Conservation (phyloP, 53 echinoderm and acorn worm genomes). For the Paelopatides confundens region DNA sequence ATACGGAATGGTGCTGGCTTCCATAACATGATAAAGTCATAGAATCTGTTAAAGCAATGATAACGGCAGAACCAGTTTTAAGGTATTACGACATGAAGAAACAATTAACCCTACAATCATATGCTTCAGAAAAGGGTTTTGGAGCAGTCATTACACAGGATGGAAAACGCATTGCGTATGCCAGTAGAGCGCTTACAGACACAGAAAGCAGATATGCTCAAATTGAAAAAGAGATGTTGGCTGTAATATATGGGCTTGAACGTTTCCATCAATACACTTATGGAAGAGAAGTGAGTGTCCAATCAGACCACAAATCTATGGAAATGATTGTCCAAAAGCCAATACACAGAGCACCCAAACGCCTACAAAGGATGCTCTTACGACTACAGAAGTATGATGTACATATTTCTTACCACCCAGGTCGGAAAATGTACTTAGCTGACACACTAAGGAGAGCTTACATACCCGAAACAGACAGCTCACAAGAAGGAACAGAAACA, state of each 20-base stretch:
- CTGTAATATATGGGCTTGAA: conserved; percentile 38
- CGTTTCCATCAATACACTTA: conserved; percentile 51
- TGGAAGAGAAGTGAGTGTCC: conserved; percentile 19
- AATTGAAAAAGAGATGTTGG: conserved; percentile 1
- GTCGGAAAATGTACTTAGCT: too few relatives aligned
- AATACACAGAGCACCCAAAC: too few relatives aligned
- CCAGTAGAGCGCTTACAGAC: conserved; percentile 48
- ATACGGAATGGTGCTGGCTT: not conserved
- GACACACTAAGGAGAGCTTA: too few relatives aligned
- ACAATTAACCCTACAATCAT: conserved; percentile 22
- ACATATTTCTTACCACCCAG: too few relatives aligned
- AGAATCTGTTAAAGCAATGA: not conserved
- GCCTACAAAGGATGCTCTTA: too few relatives aligned
- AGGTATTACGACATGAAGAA: not conserved
- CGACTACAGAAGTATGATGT: too few relatives aligned
- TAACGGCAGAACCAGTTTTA: not conserved
- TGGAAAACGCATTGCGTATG: conserved; percentile 49
- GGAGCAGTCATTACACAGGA: conserved; percentile 45
- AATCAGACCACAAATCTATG: conserved; percentile 50
- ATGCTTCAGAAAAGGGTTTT: conserved; percentile 39
- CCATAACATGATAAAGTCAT: not conserved
- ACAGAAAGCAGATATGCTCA: not conserved
- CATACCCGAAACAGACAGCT: too few relatives aligned
- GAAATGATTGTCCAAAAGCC: too few relatives aligned
- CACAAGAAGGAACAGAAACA: too few relatives aligned